Base-by-base conservation (phyloP, 2,797 vertebrate genomes). In the Premnoplex brunnescens region DNA sequence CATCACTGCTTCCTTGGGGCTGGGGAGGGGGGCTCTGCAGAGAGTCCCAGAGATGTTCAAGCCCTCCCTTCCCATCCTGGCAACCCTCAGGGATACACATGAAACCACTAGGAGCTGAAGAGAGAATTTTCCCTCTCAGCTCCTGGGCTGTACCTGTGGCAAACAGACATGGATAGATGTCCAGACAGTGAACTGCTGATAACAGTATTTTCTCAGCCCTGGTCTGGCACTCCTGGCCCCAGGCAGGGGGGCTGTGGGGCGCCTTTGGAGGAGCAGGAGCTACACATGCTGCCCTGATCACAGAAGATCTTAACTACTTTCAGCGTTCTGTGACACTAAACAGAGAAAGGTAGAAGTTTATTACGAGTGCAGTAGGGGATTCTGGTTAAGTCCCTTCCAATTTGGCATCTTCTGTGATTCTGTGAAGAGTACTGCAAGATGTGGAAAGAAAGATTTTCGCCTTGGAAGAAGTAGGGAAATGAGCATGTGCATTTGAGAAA, bases 21-120 rank as follows among this genome's bases (percentile, higher is more conserved):
- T 8, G 39, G 18, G 10, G 12, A 64, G 3, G 24, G 17, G 16
- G 6, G 6, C 14, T 71, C 41, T 63, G 30, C 55, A 22, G 52
- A n/a, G 16, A 7, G 14, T 41, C 15, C 26, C 18, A 3, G 27
- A 4, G 26, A 3, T 10, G 14, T 17, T 12, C 54, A 13, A 15
- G 24, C 3, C 2, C 54, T 74, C 19, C 43, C 62, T 41, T 67
- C 14, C 36, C 0, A 1, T n/a, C 17, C n/a, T 5, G 6, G 30
- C 22, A 22, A 5, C 7, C 30, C 19, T n/a, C 52, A 37, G 39
- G 17, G 43, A 22, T 4, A 10, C 1, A 1, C 28, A 13, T 0
- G 0, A 37, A 55, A 15, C 44, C 8, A 2, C 28, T 6, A 15
- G 24, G 17, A 72, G 24, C 2, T 54, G 9, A 54, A 24, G 59